Percentiles rank a stretch among this genome's conserved stretches.
Conservation (phyloP, 1,140 invertebrate genomes). For the Drosophila guanche region DNA sequence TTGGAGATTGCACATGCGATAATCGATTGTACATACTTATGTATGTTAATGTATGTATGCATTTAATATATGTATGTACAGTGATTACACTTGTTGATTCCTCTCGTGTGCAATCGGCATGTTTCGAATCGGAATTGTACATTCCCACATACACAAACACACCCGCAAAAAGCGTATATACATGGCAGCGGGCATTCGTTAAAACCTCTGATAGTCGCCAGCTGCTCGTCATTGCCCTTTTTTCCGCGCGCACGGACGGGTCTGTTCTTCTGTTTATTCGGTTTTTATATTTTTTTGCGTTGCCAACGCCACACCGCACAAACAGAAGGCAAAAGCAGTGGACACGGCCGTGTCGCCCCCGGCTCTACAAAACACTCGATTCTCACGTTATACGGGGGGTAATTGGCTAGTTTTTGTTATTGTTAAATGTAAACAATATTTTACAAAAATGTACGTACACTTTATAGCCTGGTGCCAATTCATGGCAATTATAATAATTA, state of each 20-base stretch:
- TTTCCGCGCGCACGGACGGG: slow-evolving; percentile 49
- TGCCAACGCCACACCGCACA: slow-evolving; percentile 12
- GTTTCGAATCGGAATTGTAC: too few relatives aligned
- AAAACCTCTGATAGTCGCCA: slow-evolving; percentile 47
- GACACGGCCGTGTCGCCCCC: slow-evolving; percentile 3
- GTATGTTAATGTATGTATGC: too few relatives aligned
- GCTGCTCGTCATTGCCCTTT: slow-evolving; percentile 59
- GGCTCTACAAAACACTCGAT: slow-evolving; percentile 21
- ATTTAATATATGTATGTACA: too few relatives aligned
- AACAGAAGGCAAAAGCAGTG: too few relatives aligned
- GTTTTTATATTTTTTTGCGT: slow-evolving; percentile 30
- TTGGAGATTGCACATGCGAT: too few relatives aligned
- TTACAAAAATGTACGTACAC: slow-evolving; percentile 42
- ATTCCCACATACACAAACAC: too few relatives aligned
- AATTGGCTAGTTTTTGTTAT: slow-evolving; percentile 29
- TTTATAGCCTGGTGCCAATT: slow-evolving; percentile 1
- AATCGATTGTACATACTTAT: too few relatives aligned
- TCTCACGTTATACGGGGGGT: slow-evolving; percentile 33
- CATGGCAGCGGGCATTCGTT: slow-evolving; percentile 1
- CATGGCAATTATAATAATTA: slow-evolving; percentile 38
- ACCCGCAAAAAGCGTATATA: too few relatives aligned
- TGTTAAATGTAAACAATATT: slow-evolving; percentile 58
- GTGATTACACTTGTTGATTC: too few relatives aligned
- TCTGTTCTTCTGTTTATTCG: slow-evolving; percentile 50
- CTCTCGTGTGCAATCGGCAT: too few relatives aligned